Conservation (phyloP, 2,888 invertebrate species). For the Melipona bicolor region DNA sequence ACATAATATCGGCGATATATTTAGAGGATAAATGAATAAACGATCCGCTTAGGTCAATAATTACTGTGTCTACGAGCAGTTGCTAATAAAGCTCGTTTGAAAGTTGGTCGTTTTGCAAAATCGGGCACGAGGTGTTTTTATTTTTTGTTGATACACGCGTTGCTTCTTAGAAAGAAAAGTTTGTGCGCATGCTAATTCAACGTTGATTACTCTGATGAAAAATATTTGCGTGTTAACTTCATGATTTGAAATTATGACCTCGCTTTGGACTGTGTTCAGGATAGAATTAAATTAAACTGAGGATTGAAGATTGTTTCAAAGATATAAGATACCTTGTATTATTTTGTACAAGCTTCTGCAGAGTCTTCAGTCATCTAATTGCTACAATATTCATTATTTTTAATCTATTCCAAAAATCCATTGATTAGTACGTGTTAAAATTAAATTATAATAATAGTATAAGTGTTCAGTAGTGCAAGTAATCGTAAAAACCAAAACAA, state of each 20-base stretch:
- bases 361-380: no score
- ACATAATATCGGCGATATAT: constrained; percentile 18
- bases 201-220: neutral
- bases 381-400: no score
- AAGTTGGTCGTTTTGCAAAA: neutral
- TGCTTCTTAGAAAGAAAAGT: neutral
- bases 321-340: no score
- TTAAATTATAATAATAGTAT: no score
- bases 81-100: neutral
- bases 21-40: neutral
- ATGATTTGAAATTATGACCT: neutral
- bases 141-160: neutral
- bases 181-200: neutral
- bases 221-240: neutral
- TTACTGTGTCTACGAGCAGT: neutral
- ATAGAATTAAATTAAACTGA: no score
- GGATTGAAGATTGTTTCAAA: no score
- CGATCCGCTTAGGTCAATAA: constrained; percentile 9
- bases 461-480: no score
- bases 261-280: no score
- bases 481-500: no score
- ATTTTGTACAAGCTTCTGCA: no score
- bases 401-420: no score
- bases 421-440: no score
- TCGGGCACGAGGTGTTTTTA: neutral